Base-by-base conservation (phyloP, 2,888 invertebrate genomes). In the Kuschelorhynchus macadamiae region DNA sequence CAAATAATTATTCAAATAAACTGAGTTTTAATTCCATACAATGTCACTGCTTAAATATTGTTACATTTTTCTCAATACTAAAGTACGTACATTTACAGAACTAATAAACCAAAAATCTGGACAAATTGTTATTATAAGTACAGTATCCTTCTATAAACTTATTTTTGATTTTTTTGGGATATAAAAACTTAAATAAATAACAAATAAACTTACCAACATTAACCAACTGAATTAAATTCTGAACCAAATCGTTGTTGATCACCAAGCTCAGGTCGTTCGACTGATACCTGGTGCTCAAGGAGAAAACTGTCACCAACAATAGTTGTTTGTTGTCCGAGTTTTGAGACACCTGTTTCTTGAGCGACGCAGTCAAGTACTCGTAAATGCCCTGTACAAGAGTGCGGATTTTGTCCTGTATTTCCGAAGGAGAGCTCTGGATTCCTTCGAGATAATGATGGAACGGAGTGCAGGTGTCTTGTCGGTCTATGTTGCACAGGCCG, bases 371-470 rank as follows among this genome's bases (percentile, higher is more conserved):
- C 30, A 88, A 79, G 63, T 75, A 76, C 17, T 77, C 76, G 64
- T 86, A 87, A 62, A 88, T 86, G 53, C 83, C 81, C 75, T 89
- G 88, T 0, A 88, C 86, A 11, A 85, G 83, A 17, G 79, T 75
- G 50, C 86, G 82, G 36, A 89, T 87, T 71, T 86, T 82, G 55
- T 85, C 81, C 77, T 88, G 87, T 1, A 86, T 81, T 63, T 81
- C 76, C 2, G 81, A 75, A 0, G 86, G 85, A 1, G 88, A 84
- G 7, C 87, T 83, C 72, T 85, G 83, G 20, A 89, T 86, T 14
- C 86, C 86, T 76, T 88, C 88, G 76, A 88, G 81, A 75, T 88
- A 89, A 76, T 88, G 88, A 72, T 85, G 83, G 8, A 86, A 78
- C 70, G 86, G 85, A 0, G 84, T 80, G 55, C 81, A 79, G 2